Conservation (phyloP, 1,140 invertebrate species). For the Sitophilus oryzae region DNA sequence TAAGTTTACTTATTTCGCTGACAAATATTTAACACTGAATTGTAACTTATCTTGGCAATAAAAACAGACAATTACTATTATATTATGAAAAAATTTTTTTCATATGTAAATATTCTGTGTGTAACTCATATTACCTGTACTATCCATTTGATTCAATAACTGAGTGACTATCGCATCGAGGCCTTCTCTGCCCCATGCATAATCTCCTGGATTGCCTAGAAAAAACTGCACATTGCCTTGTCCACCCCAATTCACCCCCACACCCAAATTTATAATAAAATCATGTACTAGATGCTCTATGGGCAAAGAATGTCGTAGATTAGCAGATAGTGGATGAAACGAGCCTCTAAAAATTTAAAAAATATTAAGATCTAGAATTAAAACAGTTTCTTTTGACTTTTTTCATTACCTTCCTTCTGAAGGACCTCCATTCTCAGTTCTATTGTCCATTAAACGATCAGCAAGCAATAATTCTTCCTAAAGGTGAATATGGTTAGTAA, state of each 20-base stretch:
- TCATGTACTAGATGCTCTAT: constrained; percentile 55
- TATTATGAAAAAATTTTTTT: too few relatives aligned
- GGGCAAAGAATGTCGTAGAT: constrained; percentile 37
- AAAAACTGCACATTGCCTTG: constrained; percentile 49
- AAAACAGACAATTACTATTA: constrained; percentile 1
- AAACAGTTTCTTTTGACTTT: constrained; percentile 3
- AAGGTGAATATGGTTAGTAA: too few relatives aligned
- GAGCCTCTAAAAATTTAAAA: constrained; percentile 28
- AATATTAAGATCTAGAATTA: constrained; percentile 1
- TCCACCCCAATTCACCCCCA: constrained; percentile 39
- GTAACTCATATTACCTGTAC: constrained; percentile 59
- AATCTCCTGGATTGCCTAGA: constrained; percentile 81
- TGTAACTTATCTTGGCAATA: neutral
- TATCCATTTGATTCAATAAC: constrained; percentile 91
- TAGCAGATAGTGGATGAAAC: constrained; percentile 32
- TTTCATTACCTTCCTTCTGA: constrained; percentile 11
- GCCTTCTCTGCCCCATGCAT: constrained; percentile 77
- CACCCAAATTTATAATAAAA: constrained; percentile 53
- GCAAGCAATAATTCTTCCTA: too few relatives aligned
- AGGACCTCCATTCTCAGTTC: neutral
- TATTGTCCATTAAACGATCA: neutral
- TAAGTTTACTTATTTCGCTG: too few relatives aligned
- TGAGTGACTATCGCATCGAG: constrained; percentile 93
- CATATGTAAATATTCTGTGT: too few relatives aligned
- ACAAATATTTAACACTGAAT: too few relatives aligned